Conservation (phyloP, 2,797 vertebrate species). For the Eleutherodactylus coqui region DNA sequence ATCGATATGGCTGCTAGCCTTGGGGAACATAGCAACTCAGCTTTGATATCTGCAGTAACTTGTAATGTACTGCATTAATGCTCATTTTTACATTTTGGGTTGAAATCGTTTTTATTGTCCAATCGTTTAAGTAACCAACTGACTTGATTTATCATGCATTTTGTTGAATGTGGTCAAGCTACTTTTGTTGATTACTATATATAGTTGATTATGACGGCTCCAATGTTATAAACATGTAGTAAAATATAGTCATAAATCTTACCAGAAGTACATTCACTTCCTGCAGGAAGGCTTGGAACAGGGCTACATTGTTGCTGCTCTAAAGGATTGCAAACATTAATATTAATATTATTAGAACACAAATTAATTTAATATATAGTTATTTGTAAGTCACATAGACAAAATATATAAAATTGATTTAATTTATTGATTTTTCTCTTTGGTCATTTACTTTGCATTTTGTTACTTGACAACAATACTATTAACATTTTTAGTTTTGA, state of each 20-base stretch:
- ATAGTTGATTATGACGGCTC: neutral
- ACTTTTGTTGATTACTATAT: neutral
- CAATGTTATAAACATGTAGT: neutral
- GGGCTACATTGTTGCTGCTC: conserved; percentile 35
- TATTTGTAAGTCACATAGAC: neutral
- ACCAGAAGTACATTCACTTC: conserved; percentile 54
- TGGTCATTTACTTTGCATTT: no score
- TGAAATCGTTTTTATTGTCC: neutral
- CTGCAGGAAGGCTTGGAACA: conserved; percentile 50
- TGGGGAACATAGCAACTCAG: neutral
- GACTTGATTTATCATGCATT: neutral
- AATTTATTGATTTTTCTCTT: no score
- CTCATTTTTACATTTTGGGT: neutral
- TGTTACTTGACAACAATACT: no score
- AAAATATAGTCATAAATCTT: neutral
- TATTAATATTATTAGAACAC: neutral
- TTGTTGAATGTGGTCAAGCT: neutral
- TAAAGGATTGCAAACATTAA: neutral
- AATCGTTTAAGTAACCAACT: neutral
- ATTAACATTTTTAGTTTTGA: no score
- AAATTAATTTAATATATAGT: neutral
- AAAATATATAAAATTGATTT: neutral
- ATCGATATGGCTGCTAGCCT: neutral
- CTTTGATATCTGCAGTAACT: neutral
- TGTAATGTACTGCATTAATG: neutral